Evolutionary conservation across 2,888 invertebrate genomes (phyloP).

Genomic region (Drosophila pseudotakahashii): DNA sequence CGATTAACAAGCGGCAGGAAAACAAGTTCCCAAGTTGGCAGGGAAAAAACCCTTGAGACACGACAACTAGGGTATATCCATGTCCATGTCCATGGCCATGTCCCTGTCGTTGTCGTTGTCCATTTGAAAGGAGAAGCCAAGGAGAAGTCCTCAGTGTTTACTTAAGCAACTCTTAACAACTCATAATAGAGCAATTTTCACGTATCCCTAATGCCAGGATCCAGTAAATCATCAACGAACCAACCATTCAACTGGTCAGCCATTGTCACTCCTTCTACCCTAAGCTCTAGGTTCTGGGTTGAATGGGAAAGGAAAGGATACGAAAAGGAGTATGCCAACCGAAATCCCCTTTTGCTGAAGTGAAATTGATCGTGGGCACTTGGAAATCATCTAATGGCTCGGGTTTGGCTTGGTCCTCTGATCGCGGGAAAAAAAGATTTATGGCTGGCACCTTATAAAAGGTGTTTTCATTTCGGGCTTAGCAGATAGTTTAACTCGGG

Average conservation of each 20-base stretch:
- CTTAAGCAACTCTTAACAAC: slow-evolving; percentile 81
- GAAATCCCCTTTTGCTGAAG: slow-evolving; percentile 20
- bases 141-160: slow-evolving; percentile 58
- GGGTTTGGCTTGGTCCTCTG: slow-evolving; percentile 35
- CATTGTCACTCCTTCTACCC: slow-evolving; percentile 71
- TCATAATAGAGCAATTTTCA: slow-evolving; percentile 83
- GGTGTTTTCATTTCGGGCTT: slow-evolving; percentile 50
- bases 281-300: slow-evolving; percentile 4
- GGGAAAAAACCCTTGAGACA: slow-evolving; percentile 60
- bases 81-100: slow-evolving; percentile 42
- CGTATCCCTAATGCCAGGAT: slow-evolving; percentile 67
- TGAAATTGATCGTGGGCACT: slow-evolving; percentile 79
- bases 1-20: slow-evolving; percentile 61
- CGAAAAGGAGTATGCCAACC: too few relatives aligned
- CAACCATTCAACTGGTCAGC: slow-evolving; percentile 49
- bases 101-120: slow-evolving; percentile 44
- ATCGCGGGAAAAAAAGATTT: slow-evolving; percentile 51
- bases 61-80: slow-evolving; percentile 29
- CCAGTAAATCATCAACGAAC: slow-evolving; percentile 66
- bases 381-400: slow-evolving; percentile 48
- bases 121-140: slow-evolving; percentile 1
- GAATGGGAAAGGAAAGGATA: slow-evolving; percentile 9
- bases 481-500: slow-evolving; percentile 46
- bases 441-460: slow-evolving; percentile 55
- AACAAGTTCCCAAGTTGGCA: slow-evolving; percentile 59